Evolutionary conservation across 2,797 vertebrate genomes (phyloP).

Genomic region (Sciurus carolinensis): DNA sequence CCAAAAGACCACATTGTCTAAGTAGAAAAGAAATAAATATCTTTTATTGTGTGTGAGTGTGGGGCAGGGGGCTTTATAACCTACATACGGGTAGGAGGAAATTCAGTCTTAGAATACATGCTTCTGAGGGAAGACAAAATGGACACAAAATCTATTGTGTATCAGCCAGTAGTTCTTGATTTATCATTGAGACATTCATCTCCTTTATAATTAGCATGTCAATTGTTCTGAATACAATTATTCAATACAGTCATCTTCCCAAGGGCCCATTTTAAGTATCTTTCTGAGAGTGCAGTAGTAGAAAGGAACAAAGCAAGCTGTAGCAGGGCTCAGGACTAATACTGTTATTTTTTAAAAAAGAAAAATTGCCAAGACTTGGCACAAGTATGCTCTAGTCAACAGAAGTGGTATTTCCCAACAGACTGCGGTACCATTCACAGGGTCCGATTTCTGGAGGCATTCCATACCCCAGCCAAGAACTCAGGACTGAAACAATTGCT

Average conservation of each 20-base stretch:
- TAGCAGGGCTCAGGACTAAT: background rate
- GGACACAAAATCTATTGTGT: background rate
- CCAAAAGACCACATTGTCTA: background rate
- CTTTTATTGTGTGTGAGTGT: background rate
- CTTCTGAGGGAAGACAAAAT: background rate
- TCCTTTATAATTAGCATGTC: background rate
- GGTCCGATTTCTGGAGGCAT: background rate
- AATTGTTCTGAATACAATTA: background rate
- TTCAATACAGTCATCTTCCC: background rate
- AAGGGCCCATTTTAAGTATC: background rate
- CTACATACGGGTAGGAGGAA: background rate
- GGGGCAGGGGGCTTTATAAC: background rate
- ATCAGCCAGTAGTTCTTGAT: background rate
- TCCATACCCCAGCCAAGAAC: background rate
- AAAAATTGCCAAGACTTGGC: background rate
- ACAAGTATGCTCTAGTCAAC: background rate
- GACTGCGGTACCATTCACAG: no score
- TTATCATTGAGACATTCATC: background rate
- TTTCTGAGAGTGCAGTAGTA: background rate
- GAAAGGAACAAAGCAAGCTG: background rate
- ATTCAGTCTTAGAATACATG: background rate
- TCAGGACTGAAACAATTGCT: background rate
- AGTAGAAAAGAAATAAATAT: constrained; percentile 21
- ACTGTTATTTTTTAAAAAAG: background rate
- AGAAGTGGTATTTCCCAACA: background rate